A percentile compares a stretch with the other conserved stretches of the same genome.
phyloP scores from a whole-genome alignment of 2,797 vertebrate species.

The Benthosema pterotum region DNA sequence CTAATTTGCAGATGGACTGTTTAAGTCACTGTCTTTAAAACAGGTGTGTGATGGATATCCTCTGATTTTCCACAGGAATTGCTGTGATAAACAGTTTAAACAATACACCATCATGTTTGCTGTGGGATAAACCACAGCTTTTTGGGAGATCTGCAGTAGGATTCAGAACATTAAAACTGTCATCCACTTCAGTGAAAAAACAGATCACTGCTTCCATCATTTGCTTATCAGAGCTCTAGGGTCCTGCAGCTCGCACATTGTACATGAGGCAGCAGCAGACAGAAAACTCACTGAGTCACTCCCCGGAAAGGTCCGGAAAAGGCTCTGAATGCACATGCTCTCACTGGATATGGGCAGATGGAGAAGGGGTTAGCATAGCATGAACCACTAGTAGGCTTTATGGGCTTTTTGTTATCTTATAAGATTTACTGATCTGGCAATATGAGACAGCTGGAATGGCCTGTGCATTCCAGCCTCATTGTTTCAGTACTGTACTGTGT shows the following conservation, averaged over 20 bases:
- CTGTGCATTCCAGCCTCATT: conserved; percentile 20
- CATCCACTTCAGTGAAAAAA: neutral
- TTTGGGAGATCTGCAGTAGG: neutral
- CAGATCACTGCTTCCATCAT: conserved; percentile 6
- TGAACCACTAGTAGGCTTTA: conserved; percentile 42
- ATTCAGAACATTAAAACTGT: neutral
- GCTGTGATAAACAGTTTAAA: neutral
- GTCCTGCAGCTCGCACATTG: conserved; percentile 9
- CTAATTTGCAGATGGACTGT: conserved; percentile 6
- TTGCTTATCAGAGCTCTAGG: neutral
- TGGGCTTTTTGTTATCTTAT: conserved; percentile 14
- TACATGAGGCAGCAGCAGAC: conserved; percentile 36
- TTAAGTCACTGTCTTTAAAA: neutral
- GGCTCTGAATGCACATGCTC: conserved; percentile 36
- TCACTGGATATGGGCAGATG: conserved; percentile 45
- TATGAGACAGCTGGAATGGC: conserved; percentile 46
- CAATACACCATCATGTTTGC: neutral
- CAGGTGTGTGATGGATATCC: neutral
- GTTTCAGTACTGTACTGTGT: neutral
- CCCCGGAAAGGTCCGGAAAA: conserved; percentile 46
- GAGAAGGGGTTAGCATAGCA: conserved; percentile 26
- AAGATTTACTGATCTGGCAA: conserved; percentile 42
- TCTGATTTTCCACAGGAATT: neutral
- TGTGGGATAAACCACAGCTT: neutral
- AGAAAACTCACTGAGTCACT: conserved; percentile 63